Conservation (phyloP, 2,888 invertebrate species). For the Ceraclea dissimilis region DNA sequence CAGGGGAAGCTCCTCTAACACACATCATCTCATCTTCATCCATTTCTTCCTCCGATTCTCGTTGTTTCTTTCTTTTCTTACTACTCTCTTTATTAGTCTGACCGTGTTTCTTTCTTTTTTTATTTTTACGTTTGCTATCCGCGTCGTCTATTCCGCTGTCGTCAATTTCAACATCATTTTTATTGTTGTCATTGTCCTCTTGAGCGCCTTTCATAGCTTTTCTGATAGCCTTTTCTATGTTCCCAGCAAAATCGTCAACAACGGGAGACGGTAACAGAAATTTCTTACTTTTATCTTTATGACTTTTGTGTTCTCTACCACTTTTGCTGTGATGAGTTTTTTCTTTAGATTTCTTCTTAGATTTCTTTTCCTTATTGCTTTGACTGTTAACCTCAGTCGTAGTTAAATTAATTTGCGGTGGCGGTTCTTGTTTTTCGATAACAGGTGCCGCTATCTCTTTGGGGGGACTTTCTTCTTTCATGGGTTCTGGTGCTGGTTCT, state of each 20-base stretch:
- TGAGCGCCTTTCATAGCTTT: slow-evolving; percentile 62
- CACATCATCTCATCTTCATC: slow-evolving; percentile 78
- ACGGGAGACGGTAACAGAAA: slow-evolving; percentile 32
- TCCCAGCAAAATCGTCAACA: slow-evolving; percentile 71
- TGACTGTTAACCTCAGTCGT: slow-evolving; percentile 34
- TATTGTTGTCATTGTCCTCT: slow-evolving; percentile 29
- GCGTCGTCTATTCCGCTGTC: slow-evolving; percentile 33
- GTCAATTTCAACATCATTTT: slow-evolving; percentile 17
- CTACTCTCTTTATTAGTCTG: slow-evolving; percentile 48
- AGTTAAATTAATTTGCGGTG: background rate
- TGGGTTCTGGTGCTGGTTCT: slow-evolving; percentile 24
- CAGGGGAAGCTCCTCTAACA: slow-evolving; percentile 69
- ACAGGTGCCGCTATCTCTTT: background rate
- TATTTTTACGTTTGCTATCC: slow-evolving; percentile 47
- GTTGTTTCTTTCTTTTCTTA: slow-evolving; percentile 49
- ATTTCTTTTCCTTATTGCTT: slow-evolving; percentile 34
- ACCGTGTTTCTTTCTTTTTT: slow-evolving; percentile 52
- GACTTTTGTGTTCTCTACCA: slow-evolving; percentile 15
- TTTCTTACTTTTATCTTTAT: slow-evolving; percentile 37
- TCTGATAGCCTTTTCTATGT: slow-evolving; percentile 70
- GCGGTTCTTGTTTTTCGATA: background rate
- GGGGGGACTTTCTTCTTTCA: background rate
- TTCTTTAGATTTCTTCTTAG: slow-evolving; percentile 33
- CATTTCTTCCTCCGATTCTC: slow-evolving; percentile 47
- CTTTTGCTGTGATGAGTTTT: slow-evolving; percentile 7